Conservation (phyloP, 2,797 vertebrate genomes). For the Pipistrellus pygmaeus region DNA sequence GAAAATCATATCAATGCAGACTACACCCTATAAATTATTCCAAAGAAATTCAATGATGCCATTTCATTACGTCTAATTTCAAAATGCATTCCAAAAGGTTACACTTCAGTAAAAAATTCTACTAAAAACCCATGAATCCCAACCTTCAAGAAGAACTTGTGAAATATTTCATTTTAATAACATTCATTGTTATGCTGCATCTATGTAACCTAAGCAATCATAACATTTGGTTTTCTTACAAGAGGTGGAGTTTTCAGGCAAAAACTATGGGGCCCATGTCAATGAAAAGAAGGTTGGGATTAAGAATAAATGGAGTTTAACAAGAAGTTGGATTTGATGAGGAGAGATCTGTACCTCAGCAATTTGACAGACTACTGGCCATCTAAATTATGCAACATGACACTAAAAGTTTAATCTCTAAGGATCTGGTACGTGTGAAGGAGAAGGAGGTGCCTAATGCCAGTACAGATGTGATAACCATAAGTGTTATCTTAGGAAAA, state of each 20-base stretch:
- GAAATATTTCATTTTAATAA: slow-evolving; percentile 7
- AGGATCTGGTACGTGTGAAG: background rate
- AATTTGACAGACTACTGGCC: background rate
- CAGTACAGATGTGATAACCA: background rate
- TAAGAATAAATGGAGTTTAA: slow-evolving; percentile 13
- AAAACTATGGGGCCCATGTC: background rate
- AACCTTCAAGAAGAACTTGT: background rate
- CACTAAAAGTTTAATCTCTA: background rate
- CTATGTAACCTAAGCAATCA: background rate
- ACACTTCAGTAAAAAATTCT: background rate
- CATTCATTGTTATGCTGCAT: background rate
- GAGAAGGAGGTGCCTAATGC: background rate
- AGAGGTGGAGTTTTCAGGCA: background rate
- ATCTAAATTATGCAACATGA: background rate
- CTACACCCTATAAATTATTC: background rate
- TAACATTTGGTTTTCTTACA: background rate
- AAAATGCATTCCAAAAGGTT: slow-evolving; percentile 10
- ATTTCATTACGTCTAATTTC: slow-evolving; percentile 20
- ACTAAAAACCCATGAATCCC: slow-evolving; percentile 6
- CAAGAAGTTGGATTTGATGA: background rate
- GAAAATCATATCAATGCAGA: slow-evolving; percentile 3
- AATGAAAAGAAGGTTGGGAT: background rate
- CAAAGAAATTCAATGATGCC: background rate
- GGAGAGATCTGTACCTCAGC: background rate
- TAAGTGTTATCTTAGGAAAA: background rate